Evolutionary conservation across 2,113 vertebrate genomes (phyloP), one percentile per base, ranked within the genome.

Genomic region (Oreochromis spilurus): DNA sequence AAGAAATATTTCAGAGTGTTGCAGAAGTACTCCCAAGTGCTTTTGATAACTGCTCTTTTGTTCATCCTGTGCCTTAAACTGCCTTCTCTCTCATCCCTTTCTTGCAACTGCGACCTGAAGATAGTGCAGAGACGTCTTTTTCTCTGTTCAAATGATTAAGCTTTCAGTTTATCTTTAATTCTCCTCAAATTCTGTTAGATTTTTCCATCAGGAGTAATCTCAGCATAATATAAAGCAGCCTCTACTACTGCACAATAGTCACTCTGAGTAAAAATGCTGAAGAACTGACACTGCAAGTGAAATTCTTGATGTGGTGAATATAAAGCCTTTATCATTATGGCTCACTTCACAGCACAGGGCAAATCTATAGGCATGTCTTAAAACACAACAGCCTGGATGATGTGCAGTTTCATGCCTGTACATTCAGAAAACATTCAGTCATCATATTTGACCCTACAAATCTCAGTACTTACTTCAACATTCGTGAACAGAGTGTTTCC

Each of bases 271-370:
- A 50, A 75, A 77, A 77, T 0, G 43, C 16, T 31, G 70, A 77
- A 31, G 43, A 50, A 29, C 24, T 48, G 24, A 50, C 14, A 0
- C 38, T 45, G 17, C 70, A 75, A 50, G 0, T 19, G 24, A 75
- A 75, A 50, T 19, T 31, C 70, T 48, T 12, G 4, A 48, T 75
- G 43, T 50, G 14, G 4, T 75, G 40, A 75, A 48, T 17, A 19
- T 48, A 48, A 75, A 29, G 16, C 43, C 70, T 75, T 7, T 7
- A 75, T 75, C 2, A 3, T 17, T 75, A 75, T 48, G 70, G 1
- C 9, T 75, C 0, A 72, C 38, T 26, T 26, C 13, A 72, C 21
- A 48, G 43, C 0, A 0, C 40, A 45, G 14, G 0, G 26, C 3
- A 75, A 26, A 29, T 72, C 24, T 29, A 7, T 45, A 48, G 4